Base-by-base conservation (phyloP, 2,113 vertebrate genomes). In the Uria lomvia region DNA sequence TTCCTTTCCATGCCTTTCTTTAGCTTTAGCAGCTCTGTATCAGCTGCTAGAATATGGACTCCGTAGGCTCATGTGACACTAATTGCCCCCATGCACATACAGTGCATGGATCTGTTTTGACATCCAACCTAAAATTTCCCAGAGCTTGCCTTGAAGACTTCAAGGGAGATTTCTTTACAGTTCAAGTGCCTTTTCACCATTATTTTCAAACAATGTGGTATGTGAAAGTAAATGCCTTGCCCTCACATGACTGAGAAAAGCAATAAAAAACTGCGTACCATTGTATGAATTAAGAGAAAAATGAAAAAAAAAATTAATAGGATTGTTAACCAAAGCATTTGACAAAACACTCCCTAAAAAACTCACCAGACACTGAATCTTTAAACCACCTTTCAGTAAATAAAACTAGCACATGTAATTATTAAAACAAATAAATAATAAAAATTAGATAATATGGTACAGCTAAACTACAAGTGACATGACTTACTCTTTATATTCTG, bases 71-170 rank as follows among this genome's bases (percentile, higher is more conserved):
- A 6, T 30, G 72, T 93, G 95, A 86, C n/a, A 36, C 18, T 60
- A 86, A 90, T 58, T 29, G 63, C 26, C 36, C 2, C 27, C 40
- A 2, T 40, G 15, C 65, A 85, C 27, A 34, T 5, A 27, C 45
- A 82, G 21, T 30, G 15, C 67, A 23, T 17, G 58, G 62, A 95
- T 96, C 56, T 78, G 56, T 85, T 81, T 85, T 96, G 94, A 90
- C 84, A 90, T 71, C 34, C 40, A 75, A 75, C 94, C 84, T 82
- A 78, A 79, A 87, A 93, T 87, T 77, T 96, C 76, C 59, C 75
- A 92, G 82, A 88, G 75, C 50, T 86, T 93, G 75, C 88, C 59
- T 90, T 88, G 63, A 66, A 45, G 78, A 53, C 85, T 79, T 92
- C 56, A 77, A 43, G 62, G 72, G 65, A 89, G 63, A 92, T 84